Percentiles rank a stretch among this genome's conserved stretches.
Evolutionary conservation across 1,140 invertebrate genomes (phyloP).

Genomic region (Euwallacea fornicatus): DNA sequence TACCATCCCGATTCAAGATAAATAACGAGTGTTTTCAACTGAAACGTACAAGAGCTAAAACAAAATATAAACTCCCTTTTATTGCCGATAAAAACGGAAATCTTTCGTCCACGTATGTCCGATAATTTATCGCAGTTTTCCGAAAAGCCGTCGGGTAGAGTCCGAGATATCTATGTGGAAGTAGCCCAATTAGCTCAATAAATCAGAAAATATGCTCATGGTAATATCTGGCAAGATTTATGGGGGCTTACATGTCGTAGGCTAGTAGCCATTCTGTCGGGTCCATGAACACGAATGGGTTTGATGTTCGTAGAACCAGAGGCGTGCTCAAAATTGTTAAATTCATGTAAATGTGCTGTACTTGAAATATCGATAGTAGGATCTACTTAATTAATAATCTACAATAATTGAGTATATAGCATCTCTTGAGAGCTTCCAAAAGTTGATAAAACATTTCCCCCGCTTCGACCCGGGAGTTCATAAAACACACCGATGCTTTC

Average conservation of each 20-base stretch:
- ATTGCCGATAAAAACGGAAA: neutral
- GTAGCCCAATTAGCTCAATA: conserved; percentile 39
- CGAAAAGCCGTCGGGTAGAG: conserved; percentile 24
- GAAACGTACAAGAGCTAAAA: too few relatives aligned
- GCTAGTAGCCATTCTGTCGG: conserved; percentile 34
- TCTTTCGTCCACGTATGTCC: conserved; percentile 6
- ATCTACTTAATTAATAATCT: too few relatives aligned
- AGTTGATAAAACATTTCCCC: conserved; percentile 13
- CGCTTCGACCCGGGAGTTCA: neutral
- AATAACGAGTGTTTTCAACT: too few relatives aligned
- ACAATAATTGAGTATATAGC: too few relatives aligned
- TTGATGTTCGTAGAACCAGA: conserved; percentile 9
- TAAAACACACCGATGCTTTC: conserved; percentile 16
- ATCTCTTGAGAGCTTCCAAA: neutral
- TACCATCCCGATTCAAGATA: too few relatives aligned
- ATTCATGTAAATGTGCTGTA: too few relatives aligned
- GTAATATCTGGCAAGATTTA: conserved; percentile 38
- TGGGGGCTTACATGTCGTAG: conserved; percentile 33
- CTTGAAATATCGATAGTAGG: too few relatives aligned
- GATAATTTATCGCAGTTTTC: conserved; percentile 32
- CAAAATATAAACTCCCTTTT: neutral
- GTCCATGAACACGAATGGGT: conserved; percentile 22
- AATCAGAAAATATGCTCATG: conserved; percentile 41
- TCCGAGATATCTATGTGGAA: conserved; percentile 39
- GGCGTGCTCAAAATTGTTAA: neutral